Percentiles rank a stretch among this genome's conserved stretches.
Evolutionary conservation across 2,888 invertebrate genomes (phyloP).

Genomic region (Yponomeuta malinellus): DNA sequence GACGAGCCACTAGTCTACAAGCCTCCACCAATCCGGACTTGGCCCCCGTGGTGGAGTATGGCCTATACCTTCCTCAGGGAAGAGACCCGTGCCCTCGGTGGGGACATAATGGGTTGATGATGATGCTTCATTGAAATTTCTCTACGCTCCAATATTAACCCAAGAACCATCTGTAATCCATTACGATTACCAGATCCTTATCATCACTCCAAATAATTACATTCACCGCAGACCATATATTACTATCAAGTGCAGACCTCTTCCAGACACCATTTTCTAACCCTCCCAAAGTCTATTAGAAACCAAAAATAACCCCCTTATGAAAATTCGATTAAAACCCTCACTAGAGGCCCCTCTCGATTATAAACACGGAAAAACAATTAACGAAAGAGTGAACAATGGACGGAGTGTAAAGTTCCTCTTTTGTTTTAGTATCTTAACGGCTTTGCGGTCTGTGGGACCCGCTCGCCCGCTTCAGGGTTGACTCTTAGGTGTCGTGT

Average conservation of each 20-base stretch:
- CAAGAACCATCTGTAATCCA: neutral
- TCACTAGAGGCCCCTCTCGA: conserved; percentile 49
- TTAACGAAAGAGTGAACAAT: conserved; percentile 67
- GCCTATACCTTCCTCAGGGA: no score
- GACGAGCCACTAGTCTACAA: no score
- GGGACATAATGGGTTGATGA: no score
- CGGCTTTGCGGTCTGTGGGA: conserved; percentile 47
- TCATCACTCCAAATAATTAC: conserved; percentile 36
- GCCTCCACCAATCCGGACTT: no score
- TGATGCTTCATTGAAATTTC: neutral
- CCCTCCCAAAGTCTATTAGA: conserved; percentile 32
- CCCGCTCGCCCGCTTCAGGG: conserved; percentile 44
- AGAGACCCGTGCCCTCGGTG: no score
- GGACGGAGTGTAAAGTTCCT: conserved; percentile 60
- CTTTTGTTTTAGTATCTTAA: conserved; percentile 65
- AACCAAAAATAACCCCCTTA: conserved; percentile 37
- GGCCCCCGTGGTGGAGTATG: no score
- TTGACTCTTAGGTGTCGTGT: conserved; percentile 31
- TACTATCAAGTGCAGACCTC: conserved; percentile 45
- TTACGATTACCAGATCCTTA: neutral
- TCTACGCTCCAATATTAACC: neutral
- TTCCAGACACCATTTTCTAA: conserved; percentile 32
- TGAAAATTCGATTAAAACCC: conserved; percentile 63
- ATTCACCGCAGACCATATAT: conserved; percentile 39
- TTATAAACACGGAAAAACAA: conserved; percentile 68